Base-by-base conservation (phyloP, 2,113 vertebrate genomes). In the Mugil cephalus region DNA sequence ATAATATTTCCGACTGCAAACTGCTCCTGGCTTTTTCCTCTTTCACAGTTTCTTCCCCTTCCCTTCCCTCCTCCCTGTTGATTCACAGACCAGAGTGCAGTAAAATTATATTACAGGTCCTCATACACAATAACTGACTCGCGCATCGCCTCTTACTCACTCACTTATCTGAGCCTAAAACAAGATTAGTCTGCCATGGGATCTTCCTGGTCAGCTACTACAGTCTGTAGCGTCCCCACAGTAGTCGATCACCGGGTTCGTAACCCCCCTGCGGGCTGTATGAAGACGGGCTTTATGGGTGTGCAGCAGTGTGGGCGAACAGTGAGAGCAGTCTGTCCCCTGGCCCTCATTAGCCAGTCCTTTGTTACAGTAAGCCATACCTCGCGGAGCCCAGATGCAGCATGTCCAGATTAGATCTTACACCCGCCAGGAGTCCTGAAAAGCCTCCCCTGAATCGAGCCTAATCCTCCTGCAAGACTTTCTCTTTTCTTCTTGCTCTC, bases 341-440 rank as follows among this genome's bases (percentile, higher is more conserved):
- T 47, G 79, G 84, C 77, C 82, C 88, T 90, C 88, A 91, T 93
- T 91, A 93, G 80, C 64, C 59, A 36, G 52, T 40, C 87, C 79
- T 93, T 93, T 93, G 91, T 93, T 89, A 87, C 90, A 87, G 91
- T 92, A 85, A 89, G 89, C 89, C 79, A 60, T 64, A 88, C 87
- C 83, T 90, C 86, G 72, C 67, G 53, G 88, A 87, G 90, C 85
- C 88, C 88, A 92, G 86, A 92, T 91, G 90, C 87, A 88, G 83
- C 86, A 73, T 68, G 87, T 84, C 85, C 79, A 87, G 88, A 93
- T 93, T 91, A 91, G 87, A 90, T 86, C 77, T 71, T 48, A 59
- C 87, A 74, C 84, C 87, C 79, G 46, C 79, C 73, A 74, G 84
- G 81, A 88, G 87, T 75, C 74, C 74, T 85, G 84, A 90, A 90